These are phyloP conservation scores for Phoebastria nigripes DNA, from an alignment of 2,797 vertebrate species.

Conservation along the genomic window DNA sequence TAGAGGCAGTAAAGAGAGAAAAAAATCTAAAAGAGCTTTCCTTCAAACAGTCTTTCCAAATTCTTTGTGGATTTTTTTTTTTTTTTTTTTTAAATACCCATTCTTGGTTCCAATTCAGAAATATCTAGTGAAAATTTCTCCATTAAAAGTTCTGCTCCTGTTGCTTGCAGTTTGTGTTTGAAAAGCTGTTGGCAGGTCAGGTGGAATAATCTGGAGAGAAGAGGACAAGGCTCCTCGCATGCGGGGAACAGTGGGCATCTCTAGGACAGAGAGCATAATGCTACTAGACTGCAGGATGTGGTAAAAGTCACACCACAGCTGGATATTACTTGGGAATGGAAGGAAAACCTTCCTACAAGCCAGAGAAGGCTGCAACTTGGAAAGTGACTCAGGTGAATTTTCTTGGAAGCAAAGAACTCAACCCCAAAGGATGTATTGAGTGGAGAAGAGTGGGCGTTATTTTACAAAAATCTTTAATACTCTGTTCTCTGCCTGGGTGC, in stretches of 20 bases:
- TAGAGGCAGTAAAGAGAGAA: neutral
- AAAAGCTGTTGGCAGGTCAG: neutral
- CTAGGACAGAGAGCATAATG: neutral
- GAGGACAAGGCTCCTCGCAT: neutral
- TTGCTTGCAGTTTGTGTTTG: neutral
- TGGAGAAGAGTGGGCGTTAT: neutral
- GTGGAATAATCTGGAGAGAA: neutral
- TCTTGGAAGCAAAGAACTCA: neutral
- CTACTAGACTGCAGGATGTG: neutral
- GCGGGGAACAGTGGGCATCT: neutral
- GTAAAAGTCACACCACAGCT: neutral
- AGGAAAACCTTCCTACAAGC: neutral
- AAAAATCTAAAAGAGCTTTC: neutral
- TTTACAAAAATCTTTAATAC: neutral
- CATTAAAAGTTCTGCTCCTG: neutral
- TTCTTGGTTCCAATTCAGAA: neutral
- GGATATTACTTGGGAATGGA: neutral
- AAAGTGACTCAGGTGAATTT: neutral
- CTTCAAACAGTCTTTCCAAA: neutral
- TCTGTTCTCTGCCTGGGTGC: neutral
- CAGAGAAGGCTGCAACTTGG: neutral
- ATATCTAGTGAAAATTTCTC: neutral
- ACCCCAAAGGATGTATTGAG: neutral
- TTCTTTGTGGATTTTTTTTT: neutral
- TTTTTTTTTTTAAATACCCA: neutral